Evolutionary conservation across 2,797 vertebrate species (phyloP).

Genomic region (Clarias laeviceps): DNA sequence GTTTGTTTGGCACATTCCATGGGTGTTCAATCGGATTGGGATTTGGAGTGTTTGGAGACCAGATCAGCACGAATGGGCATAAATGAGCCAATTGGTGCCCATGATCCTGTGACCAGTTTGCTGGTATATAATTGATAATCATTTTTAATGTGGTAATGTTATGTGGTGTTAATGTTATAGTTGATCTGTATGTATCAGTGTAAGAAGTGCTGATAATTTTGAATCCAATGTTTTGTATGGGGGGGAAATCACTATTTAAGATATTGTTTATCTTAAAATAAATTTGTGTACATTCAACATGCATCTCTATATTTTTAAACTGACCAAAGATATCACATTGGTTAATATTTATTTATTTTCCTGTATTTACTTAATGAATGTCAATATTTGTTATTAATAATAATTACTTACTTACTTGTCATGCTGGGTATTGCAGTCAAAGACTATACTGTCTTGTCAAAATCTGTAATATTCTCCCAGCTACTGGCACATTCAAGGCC

Average conservation of each 20-base stretch:
- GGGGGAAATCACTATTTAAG: too few relatives aligned
- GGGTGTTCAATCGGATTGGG: too few relatives aligned
- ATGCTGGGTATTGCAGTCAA: constrained; percentile 23
- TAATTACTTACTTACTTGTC: background rate
- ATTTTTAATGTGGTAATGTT: too few relatives aligned
- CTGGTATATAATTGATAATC: too few relatives aligned
- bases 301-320: background rate
- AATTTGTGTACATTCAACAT: background rate
- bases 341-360: background rate
- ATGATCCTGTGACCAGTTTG: too few relatives aligned
- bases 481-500: constrained; percentile 35
- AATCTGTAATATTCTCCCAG: constrained; percentile 4
- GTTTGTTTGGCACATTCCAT: too few relatives aligned
- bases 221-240: background rate
- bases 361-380: background rate
- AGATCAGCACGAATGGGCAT: too few relatives aligned
- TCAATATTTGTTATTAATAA: background rate
- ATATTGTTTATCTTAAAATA: background rate
- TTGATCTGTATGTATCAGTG: background rate
- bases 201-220: background rate
- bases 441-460: background rate
- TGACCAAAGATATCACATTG: background rate
- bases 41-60: too few relatives aligned
- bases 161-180: too few relatives aligned
- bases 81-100: too few relatives aligned